Base-by-base conservation (phyloP, 2,113 vertebrate species). In the Panthera uncia region DNA sequence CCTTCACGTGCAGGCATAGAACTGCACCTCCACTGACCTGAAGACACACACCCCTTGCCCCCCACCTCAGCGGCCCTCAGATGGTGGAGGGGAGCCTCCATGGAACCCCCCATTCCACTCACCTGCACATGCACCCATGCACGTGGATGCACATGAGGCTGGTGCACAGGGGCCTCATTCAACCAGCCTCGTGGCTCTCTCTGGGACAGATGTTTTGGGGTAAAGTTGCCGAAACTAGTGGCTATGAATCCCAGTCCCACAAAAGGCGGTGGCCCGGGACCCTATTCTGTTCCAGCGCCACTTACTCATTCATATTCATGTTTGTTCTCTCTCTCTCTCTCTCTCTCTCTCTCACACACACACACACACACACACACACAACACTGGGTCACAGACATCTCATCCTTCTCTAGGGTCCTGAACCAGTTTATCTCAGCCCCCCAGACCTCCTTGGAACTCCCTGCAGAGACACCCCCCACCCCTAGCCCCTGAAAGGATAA, bases 351-450 rank as follows among this genome's bases (percentile, higher is more conserved):
- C 29, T 1, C 36, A 48, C 23, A 45, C 55, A 66, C 31, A 38
- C 33, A 79, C 79, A 85, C 81, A 65, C 48, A 27, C 48, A 55
- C 71, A 25, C 78, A 83, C 69, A 68, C 71, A 69, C 81, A 52
- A 1, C 48, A 27, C 69, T 8, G 3, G 12, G 73, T 31, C 73
- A 2, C 10, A 41, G 55, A 41, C 19, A 33, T 36, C 41, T 76
- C n/a, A 23, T 93, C 80, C 61, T n/a, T 96, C 92, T 97, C 96
- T 93, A 80, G 41, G 81, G 93, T 95, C 80, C 91, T 92, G 94
- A 96, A 90, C 38, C 68, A 88, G 48, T 50, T 48, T 55, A 55
- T 65, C 45, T 69, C 91, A 41, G 81, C 50, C 52, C 41, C 82
- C 61, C 38, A 68, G 82, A 91, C 82, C 73, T 86, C 95, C 31